These are phyloP conservation scores for Plusia festucae DNA, from an alignment of 2,888 invertebrate genomes.

Conservation along the genomic window DNA sequence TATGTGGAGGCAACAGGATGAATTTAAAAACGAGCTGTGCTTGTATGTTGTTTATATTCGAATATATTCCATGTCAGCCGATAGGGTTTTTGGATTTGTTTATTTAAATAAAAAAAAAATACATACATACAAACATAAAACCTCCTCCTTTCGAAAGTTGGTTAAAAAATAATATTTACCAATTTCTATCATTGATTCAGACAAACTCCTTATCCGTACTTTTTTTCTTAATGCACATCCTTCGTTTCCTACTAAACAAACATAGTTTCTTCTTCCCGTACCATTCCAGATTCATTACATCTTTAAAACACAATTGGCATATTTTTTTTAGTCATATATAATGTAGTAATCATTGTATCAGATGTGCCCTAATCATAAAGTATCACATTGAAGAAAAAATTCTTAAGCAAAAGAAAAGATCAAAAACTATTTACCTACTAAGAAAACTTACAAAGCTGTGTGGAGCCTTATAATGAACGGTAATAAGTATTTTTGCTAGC, in stretches of 20 bases:
- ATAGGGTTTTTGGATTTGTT: no score
- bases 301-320: neutral
- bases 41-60: no score
- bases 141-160: no score
- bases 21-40: neutral
- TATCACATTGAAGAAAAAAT: neutral
- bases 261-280: neutral
- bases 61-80: no score
- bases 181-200: no score
- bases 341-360: no score
- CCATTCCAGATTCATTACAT: neutral
- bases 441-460: constrained; percentile 9
- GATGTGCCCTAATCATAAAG: no score
- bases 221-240: neutral
- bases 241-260: neutral
- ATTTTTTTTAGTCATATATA: neutral
- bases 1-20: neutral
- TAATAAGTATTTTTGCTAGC: constrained; percentile 65
- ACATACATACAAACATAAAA: no score
- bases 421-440: neutral
- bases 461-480: constrained; percentile 52
- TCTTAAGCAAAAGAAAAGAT: neutral
- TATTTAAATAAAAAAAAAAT: no score
- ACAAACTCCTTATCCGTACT: no score
- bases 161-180: no score